Conservation (phyloP, 2,888 invertebrate species). For the Tromatobia lineatoria region DNA sequence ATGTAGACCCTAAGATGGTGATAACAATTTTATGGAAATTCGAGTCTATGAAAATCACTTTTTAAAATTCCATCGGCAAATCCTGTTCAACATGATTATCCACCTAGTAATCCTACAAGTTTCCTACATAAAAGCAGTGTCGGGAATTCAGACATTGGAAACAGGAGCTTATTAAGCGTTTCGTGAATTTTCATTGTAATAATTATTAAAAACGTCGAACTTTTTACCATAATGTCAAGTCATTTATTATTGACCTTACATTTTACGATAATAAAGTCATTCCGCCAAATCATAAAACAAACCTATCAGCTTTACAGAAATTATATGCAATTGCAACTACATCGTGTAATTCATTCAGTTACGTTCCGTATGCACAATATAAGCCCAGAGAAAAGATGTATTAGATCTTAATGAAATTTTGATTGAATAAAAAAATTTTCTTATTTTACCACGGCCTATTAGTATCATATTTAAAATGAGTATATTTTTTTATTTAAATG, state of each 20-base stretch:
- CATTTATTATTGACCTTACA: background rate
- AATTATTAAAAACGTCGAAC: background rate
- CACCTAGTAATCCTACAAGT: background rate
- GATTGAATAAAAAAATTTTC: too few relatives aligned
- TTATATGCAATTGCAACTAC: constrained; percentile 16
- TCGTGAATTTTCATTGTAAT: background rate
- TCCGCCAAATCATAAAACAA: background rate
- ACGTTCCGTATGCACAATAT: constrained; percentile 37
- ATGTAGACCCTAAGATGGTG: background rate
- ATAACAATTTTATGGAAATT: background rate
- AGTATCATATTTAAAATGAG: too few relatives aligned
- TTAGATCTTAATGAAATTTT: too few relatives aligned
- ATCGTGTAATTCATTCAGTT: constrained; percentile 10
- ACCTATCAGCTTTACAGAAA: background rate
- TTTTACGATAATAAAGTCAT: background rate
- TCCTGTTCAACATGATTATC: background rate
- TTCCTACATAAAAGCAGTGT: background rate
- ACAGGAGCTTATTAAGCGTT: background rate
- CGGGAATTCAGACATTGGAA: constrained; percentile 8
- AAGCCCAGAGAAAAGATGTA: too few relatives aligned
- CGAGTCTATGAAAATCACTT: background rate
- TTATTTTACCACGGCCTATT: too few relatives aligned
- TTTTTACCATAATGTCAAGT: background rate
- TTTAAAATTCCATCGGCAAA: background rate
- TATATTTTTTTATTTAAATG: too few relatives aligned